phyloP scores from a whole-genome alignment of 2,797 vertebrate genomes.

The Acanthopagrus latus region DNA sequence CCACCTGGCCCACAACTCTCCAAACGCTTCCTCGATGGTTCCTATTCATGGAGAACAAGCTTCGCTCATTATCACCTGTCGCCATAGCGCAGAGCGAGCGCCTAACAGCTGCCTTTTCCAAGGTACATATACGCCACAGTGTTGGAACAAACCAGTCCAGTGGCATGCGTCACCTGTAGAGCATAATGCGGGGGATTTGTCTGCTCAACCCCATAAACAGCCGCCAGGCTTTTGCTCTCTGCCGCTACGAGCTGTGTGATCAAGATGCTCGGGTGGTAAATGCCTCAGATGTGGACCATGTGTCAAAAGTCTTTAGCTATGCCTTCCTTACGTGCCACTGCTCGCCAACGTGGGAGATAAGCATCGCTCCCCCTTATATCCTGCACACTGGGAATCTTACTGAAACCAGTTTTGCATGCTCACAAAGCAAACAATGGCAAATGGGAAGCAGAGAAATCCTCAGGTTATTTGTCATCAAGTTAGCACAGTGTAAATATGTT shows the following conservation, averaged over 20 bases:
- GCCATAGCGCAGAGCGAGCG: conserved; percentile 36
- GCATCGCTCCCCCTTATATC: conserved; percentile 55
- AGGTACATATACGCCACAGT: conserved; percentile 14
- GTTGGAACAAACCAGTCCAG: conserved; percentile 54
- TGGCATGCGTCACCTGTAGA: conserved; percentile 72
- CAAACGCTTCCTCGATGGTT: conserved; percentile 48
- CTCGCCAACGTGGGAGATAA: conserved; percentile 68
- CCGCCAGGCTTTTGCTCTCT: conserved; percentile 52
- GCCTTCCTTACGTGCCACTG: conserved; percentile 61
- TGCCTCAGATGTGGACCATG: conserved; percentile 76
- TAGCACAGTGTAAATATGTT: conserved; percentile 74
- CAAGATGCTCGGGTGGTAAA: conserved; percentile 61
- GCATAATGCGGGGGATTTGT: conserved; percentile 72
- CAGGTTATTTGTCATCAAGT: conserved; percentile 82
- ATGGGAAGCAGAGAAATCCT: conserved; percentile 74
- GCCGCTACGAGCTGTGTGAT: conserved; percentile 66
- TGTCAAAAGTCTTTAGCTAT: conserved; percentile 70
- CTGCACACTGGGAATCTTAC: conserved; percentile 35
- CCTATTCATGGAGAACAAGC: conserved; percentile 37
- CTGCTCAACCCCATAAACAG: conserved; percentile 67
- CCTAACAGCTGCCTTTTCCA: conserved; percentile 39
- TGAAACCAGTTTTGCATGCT: conserved; percentile 73
- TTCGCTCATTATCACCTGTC: conserved; percentile 58
- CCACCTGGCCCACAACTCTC: conserved; percentile 23
- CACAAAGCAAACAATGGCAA: conserved; percentile 73